Evolutionary conservation across 1,140 invertebrate species (phyloP), one percentile per base, ranked within the genome.

Genomic region (Orius insidiosus): DNA sequence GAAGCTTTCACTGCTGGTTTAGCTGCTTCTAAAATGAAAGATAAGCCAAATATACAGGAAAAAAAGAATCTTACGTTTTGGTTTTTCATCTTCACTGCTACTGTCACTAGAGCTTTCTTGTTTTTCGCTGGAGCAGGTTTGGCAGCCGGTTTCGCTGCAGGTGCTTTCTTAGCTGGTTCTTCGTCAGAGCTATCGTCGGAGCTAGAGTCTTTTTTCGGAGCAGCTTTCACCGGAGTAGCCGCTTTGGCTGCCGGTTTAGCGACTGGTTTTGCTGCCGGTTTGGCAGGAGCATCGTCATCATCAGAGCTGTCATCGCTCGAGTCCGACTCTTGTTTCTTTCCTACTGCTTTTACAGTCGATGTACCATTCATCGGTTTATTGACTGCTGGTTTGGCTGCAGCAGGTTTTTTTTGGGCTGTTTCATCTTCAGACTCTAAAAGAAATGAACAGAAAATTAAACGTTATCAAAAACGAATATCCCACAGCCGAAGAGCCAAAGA

Each of bases 51-150:
- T 37, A 13, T 11, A 37, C n/a, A 15, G 32, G n/a, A 34, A 34
- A 8, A 34, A 34, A 8, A 34, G 5, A 13, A 37, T 37, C 14
- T 3, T 13, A 37, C 14, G 35, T 37, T 37, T 37, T 4, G 50
- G 19, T 36, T 57, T 52, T 40, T 59, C 53, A 9, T 60, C 56
- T 47, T 63, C 61, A 15, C 61, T 62, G 44, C 59, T 63, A 46
- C 54, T 57, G 5, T 63, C 66, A n/a, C 61, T 63, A 38, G 59
- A 63, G 2, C 60, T 62, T 43, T 64, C 54, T 43, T 59, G 57
- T 68, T 64, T 18, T 67, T 65, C 6, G 55, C 36, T 8, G 53
- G 48, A 36, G 51, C 44, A 31, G 49, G 32, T 24, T 5, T 30
- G 7, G 52, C 47, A 44, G 52, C 36, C 11, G 51, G 38, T 14